A percentile compares a stretch with the other conserved stretches of the same genome.
Evolutionary conservation across 2,797 vertebrate species (phyloP).

Genomic region (Acipenser transmontanus): DNA sequence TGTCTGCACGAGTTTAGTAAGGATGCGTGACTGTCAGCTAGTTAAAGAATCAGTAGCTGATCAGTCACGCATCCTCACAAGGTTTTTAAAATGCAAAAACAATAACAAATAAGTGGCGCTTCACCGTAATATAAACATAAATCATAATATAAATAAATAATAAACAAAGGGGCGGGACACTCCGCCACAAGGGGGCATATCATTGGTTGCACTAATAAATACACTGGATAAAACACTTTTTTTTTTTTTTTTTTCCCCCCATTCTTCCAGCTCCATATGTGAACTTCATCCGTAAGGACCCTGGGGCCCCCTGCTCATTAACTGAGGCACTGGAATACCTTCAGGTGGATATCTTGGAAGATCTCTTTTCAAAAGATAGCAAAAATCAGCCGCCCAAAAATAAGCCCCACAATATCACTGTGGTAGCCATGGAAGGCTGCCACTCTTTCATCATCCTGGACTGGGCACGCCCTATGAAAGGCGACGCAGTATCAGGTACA

Average conservation of each 20-base stretch:
- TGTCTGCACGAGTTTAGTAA: too few species aligned
- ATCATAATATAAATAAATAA: too few species aligned
- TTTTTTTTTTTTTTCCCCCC: too few species aligned
- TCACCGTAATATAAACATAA: too few species aligned
- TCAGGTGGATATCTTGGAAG: slow-evolving; percentile 82
- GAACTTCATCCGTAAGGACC: slow-evolving; percentile 88
- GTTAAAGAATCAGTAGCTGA: too few species aligned
- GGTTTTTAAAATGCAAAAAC: too few species aligned
- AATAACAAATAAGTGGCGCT: too few species aligned
- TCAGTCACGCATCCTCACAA: too few species aligned
- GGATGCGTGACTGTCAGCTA: too few species aligned
- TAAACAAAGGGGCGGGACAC: too few species aligned
- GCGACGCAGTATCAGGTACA: slow-evolving; percentile 88
- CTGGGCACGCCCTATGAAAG: slow-evolving; percentile 80
- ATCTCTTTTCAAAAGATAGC: slow-evolving; percentile 75
- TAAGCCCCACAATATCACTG: slow-evolving; percentile 83
- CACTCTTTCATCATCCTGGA: slow-evolving; percentile 96
- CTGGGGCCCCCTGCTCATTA: slow-evolving; percentile 82
- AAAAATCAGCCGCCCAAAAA: slow-evolving; percentile 62
- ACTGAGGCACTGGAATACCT: slow-evolving; percentile 93
- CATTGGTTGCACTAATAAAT: too few species aligned
- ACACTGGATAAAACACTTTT: neutral
- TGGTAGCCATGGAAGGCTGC: slow-evolving; percentile 93
- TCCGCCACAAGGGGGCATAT: too few species aligned
- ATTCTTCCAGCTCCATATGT: slow-evolving; percentile 79